These are phyloP conservation scores for Canis aureus DNA, from an alignment of 2,113 vertebrate species.

Conservation along the genomic window DNA sequence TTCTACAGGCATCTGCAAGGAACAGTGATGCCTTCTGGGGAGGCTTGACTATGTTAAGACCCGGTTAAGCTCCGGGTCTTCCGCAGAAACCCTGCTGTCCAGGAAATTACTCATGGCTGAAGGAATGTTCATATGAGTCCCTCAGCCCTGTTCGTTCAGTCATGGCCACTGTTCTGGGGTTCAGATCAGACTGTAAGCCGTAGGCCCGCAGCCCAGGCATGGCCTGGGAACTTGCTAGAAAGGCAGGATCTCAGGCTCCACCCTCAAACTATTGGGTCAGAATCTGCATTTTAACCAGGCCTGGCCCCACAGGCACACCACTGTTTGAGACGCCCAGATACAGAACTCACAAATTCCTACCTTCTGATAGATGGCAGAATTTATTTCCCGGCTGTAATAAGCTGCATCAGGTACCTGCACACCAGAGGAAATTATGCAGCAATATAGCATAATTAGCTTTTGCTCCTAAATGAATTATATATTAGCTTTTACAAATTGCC, in stretches of 20 bases:
- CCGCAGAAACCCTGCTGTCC: not conserved
- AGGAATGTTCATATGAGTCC: not conserved
- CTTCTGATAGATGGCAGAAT: not conserved
- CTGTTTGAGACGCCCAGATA: not conserved
- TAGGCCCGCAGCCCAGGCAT: not conserved
- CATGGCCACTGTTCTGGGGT: not conserved
- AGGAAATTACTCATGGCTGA: not conserved
- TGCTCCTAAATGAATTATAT: slow-evolving; percentile 78
- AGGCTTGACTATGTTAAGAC: not conserved
- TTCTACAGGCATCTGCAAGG: slow-evolving; percentile 40
- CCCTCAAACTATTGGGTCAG: not conserved
- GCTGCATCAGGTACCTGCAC: not conserved
- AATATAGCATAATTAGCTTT: slow-evolving; percentile 70
- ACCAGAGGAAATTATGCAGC: slow-evolving; percentile 59
- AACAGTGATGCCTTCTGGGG: not conserved
- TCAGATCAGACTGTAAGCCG: not conserved
- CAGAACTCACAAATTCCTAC: not conserved
- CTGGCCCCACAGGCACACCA: not conserved
- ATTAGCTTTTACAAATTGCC: slow-evolving; percentile 73
- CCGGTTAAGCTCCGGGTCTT: not conserved
- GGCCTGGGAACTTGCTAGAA: not conserved
- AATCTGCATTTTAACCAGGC: not conserved
- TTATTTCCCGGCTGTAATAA: slow-evolving; percentile 49
- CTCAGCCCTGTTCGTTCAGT: not conserved
- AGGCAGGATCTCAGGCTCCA: not conserved